A percentile compares a stretch with the other conserved stretches of the same genome.
These are phyloP conservation scores for Rhagophthalmus giganteus DNA, from an alignment of 2,888 invertebrate species.

Conservation along the genomic window DNA sequence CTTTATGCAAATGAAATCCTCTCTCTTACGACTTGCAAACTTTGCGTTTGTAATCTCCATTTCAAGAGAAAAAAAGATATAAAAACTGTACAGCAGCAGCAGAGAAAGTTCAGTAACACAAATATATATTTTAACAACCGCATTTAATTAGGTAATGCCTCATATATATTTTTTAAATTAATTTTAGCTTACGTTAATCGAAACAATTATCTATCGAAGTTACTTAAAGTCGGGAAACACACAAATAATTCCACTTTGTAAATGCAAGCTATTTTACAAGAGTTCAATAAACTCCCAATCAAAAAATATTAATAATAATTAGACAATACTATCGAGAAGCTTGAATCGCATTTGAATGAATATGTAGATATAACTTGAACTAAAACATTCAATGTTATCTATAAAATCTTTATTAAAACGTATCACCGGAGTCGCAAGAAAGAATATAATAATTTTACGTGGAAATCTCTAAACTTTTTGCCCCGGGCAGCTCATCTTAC, in stretches of 20 bases:
- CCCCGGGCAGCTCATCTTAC: constrained; percentile 25
- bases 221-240: too few relatives aligned
- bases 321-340: too few relatives aligned
- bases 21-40: constrained; percentile 32
- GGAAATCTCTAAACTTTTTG: constrained; percentile 30
- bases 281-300: too few relatives aligned
- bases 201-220: too few relatives aligned
- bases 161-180: too few relatives aligned
- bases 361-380: too few relatives aligned
- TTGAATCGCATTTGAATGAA: too few relatives aligned
- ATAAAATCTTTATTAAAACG: constrained; percentile 14
- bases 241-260: too few relatives aligned
- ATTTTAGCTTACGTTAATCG: too few relatives aligned
- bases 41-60: constrained; percentile 31
- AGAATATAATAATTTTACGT: constrained; percentile 25
- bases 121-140: constrained; percentile 33
- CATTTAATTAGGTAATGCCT: constrained; percentile 25
- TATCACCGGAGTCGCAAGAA: neutral
- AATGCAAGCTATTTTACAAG: too few relatives aligned
- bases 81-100: constrained; percentile 28
- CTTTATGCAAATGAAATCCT: constrained; percentile 34
- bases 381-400: constrained; percentile 14
- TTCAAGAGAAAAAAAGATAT: constrained; percentile 26
- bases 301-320: too few relatives aligned
- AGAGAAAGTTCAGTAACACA: constrained; percentile 28